Conservation (phyloP, 2,113 vertebrate genomes). For the Oxyura jamaicensis region DNA sequence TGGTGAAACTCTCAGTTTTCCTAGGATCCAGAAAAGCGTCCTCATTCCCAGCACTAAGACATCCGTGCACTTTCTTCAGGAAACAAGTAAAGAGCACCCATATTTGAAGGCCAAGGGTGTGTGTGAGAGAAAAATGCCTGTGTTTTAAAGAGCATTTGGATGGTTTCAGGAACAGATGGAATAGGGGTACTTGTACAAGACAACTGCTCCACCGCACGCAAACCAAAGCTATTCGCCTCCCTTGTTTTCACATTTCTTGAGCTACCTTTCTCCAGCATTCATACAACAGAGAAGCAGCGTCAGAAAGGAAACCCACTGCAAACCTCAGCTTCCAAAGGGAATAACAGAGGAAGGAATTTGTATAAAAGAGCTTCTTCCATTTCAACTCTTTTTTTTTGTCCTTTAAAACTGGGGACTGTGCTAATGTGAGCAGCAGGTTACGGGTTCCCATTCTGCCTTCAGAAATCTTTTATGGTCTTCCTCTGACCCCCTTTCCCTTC, state of each 20-base stretch:
- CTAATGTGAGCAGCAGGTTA: background rate
- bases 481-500: background rate
- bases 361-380: background rate
- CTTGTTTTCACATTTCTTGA: background rate
- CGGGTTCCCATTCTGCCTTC: background rate
- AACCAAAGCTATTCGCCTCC: background rate
- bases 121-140: background rate
- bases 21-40: background rate
- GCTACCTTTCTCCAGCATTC: background rate
- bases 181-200: slow-evolving; percentile 5
- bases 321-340: background rate
- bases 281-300: background rate
- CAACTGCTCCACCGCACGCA: background rate
- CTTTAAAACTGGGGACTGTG: background rate
- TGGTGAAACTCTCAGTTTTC: background rate
- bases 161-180: background rate
- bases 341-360: background rate
- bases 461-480: background rate
- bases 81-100: background rate
- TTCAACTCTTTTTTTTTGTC: background rate
- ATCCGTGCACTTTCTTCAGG: background rate
- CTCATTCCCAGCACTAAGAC: background rate
- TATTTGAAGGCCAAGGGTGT: slow-evolving; percentile 9
- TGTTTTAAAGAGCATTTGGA: slow-evolving; percentile 30
- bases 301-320: background rate